Base-by-base conservation (phyloP, 1,140 invertebrate genomes). In the Aphaenogaster ashmeadi region DNA sequence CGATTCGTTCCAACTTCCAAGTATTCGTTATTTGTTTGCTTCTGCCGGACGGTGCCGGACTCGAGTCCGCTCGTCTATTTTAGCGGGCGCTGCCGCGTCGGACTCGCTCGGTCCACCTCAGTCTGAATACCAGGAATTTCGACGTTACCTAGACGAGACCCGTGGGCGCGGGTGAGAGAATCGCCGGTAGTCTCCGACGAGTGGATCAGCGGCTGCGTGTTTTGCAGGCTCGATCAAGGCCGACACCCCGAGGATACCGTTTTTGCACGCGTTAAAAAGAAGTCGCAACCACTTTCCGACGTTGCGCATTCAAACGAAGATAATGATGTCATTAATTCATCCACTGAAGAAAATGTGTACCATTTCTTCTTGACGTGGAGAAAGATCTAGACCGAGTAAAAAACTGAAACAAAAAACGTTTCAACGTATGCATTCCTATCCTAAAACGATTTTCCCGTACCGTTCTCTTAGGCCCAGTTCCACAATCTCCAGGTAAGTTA, bases 21-120 rank as follows among this genome's bases (percentile, higher is more conserved):
- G 93, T 93, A 93, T 92, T 91, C 87, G 87, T 93, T 91, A 90
- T 93, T 93, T 93, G 88, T 93, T 92, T 91, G 92, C 89, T 83
- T 62, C 79, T 91, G 84, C 81, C 44, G 41, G 41, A 78, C 60
- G 33, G 77, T 38, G 38, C 64, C 38, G n/a, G 38, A 47, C 64
- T 67, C n/a, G 18, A 74, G 69, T 60, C 60, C 81, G 75, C 80
- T 89, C 85, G 85, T 90, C 93, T 91, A 90, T 93, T 93, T 91
- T 66, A 93, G 89, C 92, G 87, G 71, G 47, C 86, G 75, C 80
- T 81, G 87, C 87, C 60, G 36, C 50, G n/a, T 83, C 77, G 66
- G 72, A 71, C 78, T 88, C 72, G 72, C 41, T 74, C 44, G 75
- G 58, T 77, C 67, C 87, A 79, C 60, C 62, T 54, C 52, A 21